Percentiles rank a stretch among this genome's conserved stretches.
phyloP scores from a whole-genome alignment of 2,797 vertebrate species.

The Taenioides sp. region DNA sequence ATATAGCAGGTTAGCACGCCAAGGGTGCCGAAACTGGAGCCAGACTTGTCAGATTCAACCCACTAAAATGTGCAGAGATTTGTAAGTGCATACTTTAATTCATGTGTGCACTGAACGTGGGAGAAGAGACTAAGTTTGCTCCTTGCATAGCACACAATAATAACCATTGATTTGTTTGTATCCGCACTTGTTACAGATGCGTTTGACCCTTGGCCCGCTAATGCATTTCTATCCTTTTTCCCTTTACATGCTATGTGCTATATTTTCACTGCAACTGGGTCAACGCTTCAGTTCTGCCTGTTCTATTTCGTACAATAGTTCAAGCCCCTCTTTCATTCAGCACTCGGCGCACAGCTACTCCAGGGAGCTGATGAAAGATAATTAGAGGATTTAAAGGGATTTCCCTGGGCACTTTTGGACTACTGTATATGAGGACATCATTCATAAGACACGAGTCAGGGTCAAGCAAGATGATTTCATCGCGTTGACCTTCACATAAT shows the following conservation, averaged over 20 bases:
- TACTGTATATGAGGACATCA: constrained; percentile 20
- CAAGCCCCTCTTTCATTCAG: constrained; percentile 42
- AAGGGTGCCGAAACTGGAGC: background rate
- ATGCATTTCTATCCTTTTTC: background rate
- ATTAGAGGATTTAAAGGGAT: constrained; percentile 49
- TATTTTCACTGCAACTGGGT: constrained; percentile 15
- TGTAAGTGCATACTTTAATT: background rate
- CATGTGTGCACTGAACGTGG: background rate
- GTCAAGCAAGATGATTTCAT: constrained; percentile 14
- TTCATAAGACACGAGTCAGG: constrained; percentile 34
- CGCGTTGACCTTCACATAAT: no score
- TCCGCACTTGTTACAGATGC: background rate
- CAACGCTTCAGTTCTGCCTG: constrained; percentile 24
- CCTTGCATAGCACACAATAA: background rate
- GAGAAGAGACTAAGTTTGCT: background rate
- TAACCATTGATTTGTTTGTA: background rate
- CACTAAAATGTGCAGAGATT: background rate
- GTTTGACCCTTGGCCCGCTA: background rate
- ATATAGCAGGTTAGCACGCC: background rate
- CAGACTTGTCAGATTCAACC: background rate
- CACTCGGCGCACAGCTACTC: constrained; percentile 13
- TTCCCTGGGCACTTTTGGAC: constrained; percentile 34
- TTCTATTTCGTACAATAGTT: constrained; percentile 42
- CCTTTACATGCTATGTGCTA: constrained; percentile 22
- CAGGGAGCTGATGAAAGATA: constrained; percentile 37